Percentiles rank a stretch among this genome's conserved stretches.
These are phyloP conservation scores for Dicranocentrus wangi DNA, from an alignment of 2,888 invertebrate species.

Conservation along the genomic window DNA sequence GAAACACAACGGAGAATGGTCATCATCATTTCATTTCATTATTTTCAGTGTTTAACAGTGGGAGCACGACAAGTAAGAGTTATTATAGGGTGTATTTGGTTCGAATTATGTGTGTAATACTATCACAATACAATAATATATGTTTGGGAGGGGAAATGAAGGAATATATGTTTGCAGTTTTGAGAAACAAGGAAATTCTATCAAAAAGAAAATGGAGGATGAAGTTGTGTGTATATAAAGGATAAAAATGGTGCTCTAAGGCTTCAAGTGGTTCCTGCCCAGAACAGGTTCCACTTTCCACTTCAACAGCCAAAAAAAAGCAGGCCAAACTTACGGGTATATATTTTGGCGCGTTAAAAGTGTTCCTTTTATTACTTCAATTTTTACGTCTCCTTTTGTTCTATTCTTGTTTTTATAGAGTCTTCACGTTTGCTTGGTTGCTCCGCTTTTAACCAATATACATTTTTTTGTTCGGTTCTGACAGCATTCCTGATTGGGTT, in stretches of 20 bases:
- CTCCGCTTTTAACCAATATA: slow-evolving; percentile 6
- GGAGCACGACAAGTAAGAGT: background rate
- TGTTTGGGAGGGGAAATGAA: no score
- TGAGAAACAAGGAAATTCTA: background rate
- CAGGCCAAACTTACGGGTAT: background rate
- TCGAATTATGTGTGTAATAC: background rate
- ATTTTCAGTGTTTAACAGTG: slow-evolving; percentile 11
- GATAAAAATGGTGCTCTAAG: background rate
- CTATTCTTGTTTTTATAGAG: slow-evolving; percentile 9
- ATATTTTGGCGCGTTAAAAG: slow-evolving; percentile 4
- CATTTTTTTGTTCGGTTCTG: slow-evolving; percentile 19
- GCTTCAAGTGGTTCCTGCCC: background rate
- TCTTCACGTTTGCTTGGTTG: background rate
- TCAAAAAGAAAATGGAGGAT: background rate
- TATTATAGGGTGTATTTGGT: background rate
- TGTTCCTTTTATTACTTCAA: slow-evolving; percentile 8
- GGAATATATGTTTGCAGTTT: background rate
- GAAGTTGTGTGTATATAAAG: background rate
- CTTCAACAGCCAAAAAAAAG: background rate
- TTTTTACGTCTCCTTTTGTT: slow-evolving; percentile 33
- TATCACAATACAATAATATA: background rate
- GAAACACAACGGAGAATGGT: background rate
- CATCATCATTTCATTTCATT: slow-evolving; percentile 19
- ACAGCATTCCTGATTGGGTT: slow-evolving; percentile 55
- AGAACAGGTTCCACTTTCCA: background rate